Evolutionary conservation across 2,797 vertebrate species (phyloP).

Genomic region (Brotogeris chrysoptera): DNA sequence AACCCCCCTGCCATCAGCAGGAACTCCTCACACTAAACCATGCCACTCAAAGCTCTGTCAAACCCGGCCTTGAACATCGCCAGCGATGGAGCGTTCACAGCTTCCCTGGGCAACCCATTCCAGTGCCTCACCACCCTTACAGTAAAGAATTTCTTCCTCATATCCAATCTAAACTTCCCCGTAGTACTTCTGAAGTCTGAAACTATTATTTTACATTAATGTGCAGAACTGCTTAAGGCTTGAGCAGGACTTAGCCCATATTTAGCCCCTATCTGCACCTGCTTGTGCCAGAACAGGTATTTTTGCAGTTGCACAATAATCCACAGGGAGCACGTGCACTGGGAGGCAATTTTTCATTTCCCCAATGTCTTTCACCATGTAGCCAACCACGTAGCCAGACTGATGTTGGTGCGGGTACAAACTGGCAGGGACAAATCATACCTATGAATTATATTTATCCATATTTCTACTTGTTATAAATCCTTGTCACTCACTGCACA

Average conservation of each 20-base stretch:
- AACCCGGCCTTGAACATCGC: no score
- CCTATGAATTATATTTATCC: neutral
- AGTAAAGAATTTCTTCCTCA: no score
- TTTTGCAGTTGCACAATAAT: neutral
- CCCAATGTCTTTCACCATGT: accelerated
- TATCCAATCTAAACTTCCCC: neutral
- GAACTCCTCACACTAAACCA: no score
- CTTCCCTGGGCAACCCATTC: no score
- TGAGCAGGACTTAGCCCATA: neutral
- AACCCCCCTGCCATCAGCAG: no score
- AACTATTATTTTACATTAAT: neutral
- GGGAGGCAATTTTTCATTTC: neutral
- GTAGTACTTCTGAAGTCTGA: neutral
- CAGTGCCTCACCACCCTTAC: no score
- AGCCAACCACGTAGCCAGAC: neutral
- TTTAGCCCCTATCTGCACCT: neutral
- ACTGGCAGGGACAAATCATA: neutral
- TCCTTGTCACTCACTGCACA: neutral
- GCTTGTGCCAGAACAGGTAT: neutral
- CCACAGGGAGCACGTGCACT: accelerated
- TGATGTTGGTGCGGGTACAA: neutral
- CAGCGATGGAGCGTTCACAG: no score
- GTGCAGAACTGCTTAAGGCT: neutral
- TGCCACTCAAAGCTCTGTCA: no score
- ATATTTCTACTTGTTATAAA: neutral